phyloP scores from a whole-genome alignment of 1,140 invertebrate species.

The Andricus grossulariae region DNA sequence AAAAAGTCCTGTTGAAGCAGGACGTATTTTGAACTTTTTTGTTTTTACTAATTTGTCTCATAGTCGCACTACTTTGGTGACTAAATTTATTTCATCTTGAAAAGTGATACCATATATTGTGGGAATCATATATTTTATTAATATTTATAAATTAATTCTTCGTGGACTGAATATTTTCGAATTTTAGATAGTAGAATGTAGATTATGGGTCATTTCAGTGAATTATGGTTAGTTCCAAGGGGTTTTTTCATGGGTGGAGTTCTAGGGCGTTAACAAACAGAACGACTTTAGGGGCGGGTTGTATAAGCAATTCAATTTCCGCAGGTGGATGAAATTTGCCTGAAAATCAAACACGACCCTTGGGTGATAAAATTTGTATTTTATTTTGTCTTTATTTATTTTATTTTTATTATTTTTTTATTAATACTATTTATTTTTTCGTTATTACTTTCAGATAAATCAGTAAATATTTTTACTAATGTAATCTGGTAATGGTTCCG shows the following conservation, averaged over 20 bases:
- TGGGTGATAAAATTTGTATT: not conserved
- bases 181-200: not conserved
- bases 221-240: not conserved
- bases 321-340: conserved; percentile 8
- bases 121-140: too few relatives aligned
- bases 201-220: not conserved
- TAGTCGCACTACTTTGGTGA: too few relatives aligned
- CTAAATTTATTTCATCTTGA: too few relatives aligned
- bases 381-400: not conserved
- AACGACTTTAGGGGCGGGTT: not conserved
- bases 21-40: too few relatives aligned
- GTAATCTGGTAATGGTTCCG: too few relatives aligned
- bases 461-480: too few relatives aligned
- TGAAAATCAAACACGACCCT: not conserved
- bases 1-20: too few relatives aligned
- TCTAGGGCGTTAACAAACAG: not conserved
- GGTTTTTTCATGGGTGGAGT: conserved; percentile 11
- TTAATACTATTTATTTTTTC: not conserved
- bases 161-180: too few relatives aligned
- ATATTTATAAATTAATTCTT: too few relatives aligned
- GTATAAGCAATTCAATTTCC: not conserved
- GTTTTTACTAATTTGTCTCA: too few relatives aligned
- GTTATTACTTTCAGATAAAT: not conserved
- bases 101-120: too few relatives aligned
- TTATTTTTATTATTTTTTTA: not conserved